Base-by-base conservation (phyloP, 2,888 invertebrate species). In the Drosophila subquinaria region DNA sequence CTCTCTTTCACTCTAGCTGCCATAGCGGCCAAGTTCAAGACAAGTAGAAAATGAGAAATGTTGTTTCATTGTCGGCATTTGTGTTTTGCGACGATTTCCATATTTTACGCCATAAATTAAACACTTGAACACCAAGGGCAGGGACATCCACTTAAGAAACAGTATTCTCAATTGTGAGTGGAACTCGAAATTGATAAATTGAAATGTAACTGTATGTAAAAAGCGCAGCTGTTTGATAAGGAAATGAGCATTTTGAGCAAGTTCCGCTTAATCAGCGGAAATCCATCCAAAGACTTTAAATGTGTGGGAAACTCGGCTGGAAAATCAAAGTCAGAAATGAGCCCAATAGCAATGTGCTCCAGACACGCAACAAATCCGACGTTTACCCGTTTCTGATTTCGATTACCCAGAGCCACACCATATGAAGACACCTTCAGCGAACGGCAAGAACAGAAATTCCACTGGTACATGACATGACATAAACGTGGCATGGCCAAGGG, bases 61-160 rank as follows among this genome's bases (percentile, higher is more conserved):
- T 82, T 79, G 67, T 68, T 69, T 76, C 68, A 69, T 81, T 80
- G 85, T 82, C 79, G 85, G 81, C 81, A 78, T 81, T 75, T 82
- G 71, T 80, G 78, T 84, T 81, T 76, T 65, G 76, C 66, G 69
- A 75, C 73, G 60, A 79, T 88, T 85, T 81, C 72, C 77, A 81
- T 88, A 81, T 86, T 85, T 83, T 72, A 71, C 78, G 69, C 82
- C 87, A 86, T 86, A 86, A 86, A 86, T 86, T 86, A 86, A 72
- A 63, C 88, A 88, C 85, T 86, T 82, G 78, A 82, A 57, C 35
- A n/a, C 68, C 45, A 15, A 50, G 20, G 51, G 45, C 38, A 9
- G 36, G 53, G 35, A 36, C 61, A 67, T 36, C 51, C 57, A 57
- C 59, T 57, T 50, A 42, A 35, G 42, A 57, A 38, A 20, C 1